Evolutionary conservation across 2,797 vertebrate genomes (phyloP), one percentile per base, ranked within the genome.

Genomic region (Tadarida brasiliensis): DNA sequence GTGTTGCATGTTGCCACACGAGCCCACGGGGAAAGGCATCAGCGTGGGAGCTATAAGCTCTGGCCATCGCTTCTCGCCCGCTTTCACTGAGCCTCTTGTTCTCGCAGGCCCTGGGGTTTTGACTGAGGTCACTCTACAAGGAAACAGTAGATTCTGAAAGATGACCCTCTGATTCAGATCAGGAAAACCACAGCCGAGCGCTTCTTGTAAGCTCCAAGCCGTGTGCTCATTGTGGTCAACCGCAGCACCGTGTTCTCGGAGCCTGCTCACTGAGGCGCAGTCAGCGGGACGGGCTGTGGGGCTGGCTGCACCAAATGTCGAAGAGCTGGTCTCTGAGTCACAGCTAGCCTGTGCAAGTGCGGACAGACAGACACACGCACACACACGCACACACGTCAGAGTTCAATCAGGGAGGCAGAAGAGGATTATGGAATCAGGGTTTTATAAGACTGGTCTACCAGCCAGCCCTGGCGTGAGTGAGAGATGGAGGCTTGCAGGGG

Each of bases 111-210:
- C 49, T 73, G 26, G 56, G 35, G 65, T 59, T 63, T 94, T 26
- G 19, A 10, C 7, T 84, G 51, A 22, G 47, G 26, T 87, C 30
- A 51, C 80, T 93, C 70, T 65, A 85, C n/a, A 17, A 71, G 24
- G 3, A 57, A 56, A 84, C 24, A 33, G 19, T 20, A 44, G 19
- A 59, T 88, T 47, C 82, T 91, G 78, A 86, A 81, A 94, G 67
- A 76, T 5, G 19, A 12, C 10, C 67, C 26, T 87, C 57, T 92
- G 70, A 86, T 63, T 84, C 57, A 91, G 73, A 74, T 65, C 76
- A 77, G 84, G 57, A 96, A 94, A 94, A 91, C 89, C 95, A 81
- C 84, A 74, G 63, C 35, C 78, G 77, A 65, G 74, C 49, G 68
- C 20, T 35, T 95, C 97, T 96, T 16, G 74, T 94, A 85, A 96